Base-by-base conservation (phyloP, 2,888 invertebrate genomes). In the Ernsta delagoae region DNA sequence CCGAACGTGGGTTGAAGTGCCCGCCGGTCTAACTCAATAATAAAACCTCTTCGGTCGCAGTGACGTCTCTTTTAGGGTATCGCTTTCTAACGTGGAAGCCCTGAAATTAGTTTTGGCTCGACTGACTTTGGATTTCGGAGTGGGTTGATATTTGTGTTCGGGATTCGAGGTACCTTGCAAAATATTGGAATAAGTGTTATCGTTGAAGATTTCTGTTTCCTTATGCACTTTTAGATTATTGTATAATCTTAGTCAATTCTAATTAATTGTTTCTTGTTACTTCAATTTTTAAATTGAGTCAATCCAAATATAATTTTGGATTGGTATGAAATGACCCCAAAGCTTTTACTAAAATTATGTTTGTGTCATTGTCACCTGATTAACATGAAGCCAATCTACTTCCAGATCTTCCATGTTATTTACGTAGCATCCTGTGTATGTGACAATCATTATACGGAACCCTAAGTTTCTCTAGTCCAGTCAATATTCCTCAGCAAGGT, bases 11-110 rank as follows among this genome's bases (percentile, higher is more conserved):
- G 84, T 82, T 82, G 81, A 76, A 82, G 81, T 77, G 77, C 79
- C 80, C 83, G 83, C 83, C 84, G 83, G 81, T 83, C 85, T 92
- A 90, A 92, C 90, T 87, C 87, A 90, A 92, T 93, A 92, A 90
- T 86, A 88, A 84, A 91, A 90, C 86, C 88, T 89, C 85, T 87
- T 84, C 82, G 78, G 82, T 82, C 75, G 77, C 80, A 78, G 82
- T 83, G 84, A 86, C 84, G 81, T 86, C 81, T 83, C 79, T 79
- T 85, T 82, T 83, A 74, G 88, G 60, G 60, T 67, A 61, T 61
- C 66, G 54, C 54, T 61, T 67, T 43, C 53, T 16, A 50, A 50
- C 34, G 43, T 43, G 50, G 41, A 61, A 67, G 54, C 36, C 54
- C 34, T 12, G 8, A 43, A 53, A 67, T 61, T 59, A 67, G 54